Conservation (phyloP, 1,140 invertebrate species). For the Gryllus bimaculatus region DNA sequence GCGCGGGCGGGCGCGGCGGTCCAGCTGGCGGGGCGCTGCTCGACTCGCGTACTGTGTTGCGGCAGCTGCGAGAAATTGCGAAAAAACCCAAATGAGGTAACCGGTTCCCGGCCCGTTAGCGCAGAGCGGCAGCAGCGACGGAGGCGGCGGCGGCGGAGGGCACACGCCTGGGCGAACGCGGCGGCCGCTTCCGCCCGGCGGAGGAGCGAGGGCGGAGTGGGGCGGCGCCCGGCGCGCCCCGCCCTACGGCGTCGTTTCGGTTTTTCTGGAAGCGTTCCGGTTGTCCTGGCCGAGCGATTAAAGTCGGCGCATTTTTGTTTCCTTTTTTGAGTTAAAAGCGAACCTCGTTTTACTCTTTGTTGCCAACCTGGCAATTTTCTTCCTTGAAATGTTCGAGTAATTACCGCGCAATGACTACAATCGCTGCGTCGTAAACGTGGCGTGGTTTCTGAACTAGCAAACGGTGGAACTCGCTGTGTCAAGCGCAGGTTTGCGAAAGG, state of each 20-base stretch:
- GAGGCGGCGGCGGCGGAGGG: too few species aligned
- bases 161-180: background rate
- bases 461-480: too few species aligned
- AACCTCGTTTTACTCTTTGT: background rate
- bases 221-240: too few species aligned
- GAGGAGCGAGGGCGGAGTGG: too few species aligned
- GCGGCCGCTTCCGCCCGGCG: background rate
- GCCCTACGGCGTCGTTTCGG: background rate
- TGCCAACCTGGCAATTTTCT: background rate
- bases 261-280: background rate
- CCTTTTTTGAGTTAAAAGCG: background rate
- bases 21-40: too few species aligned
- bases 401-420: background rate
- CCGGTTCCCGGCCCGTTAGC: background rate
- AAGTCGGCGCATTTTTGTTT: background rate
- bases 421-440: background rate
- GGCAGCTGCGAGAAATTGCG: slow-evolving; percentile 2
- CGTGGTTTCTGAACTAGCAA: too few species aligned
- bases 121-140: background rate
- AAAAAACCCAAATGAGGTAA: slow-evolving; percentile 1
- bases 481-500: too few species aligned
- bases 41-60: background rate
- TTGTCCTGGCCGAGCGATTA: background rate
- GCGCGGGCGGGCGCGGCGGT: too few species aligned
- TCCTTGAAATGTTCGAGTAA: background rate